Evolutionary conservation across 2,888 invertebrate species (phyloP).

Genomic region (Spisula solida): DNA sequence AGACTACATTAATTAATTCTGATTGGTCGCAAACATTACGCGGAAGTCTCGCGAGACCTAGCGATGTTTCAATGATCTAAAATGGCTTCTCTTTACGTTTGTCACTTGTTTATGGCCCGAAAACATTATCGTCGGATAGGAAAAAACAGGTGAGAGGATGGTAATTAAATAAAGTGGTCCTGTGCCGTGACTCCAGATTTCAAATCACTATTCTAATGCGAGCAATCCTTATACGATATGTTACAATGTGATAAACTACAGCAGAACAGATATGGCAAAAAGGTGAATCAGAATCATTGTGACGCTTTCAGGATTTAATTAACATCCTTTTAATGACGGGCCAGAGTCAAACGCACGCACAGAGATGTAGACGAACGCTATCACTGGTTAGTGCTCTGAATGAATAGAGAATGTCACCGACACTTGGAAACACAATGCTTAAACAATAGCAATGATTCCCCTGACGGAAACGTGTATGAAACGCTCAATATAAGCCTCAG

Average conservation of each 20-base stretch:
- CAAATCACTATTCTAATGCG: conserved; percentile 51
- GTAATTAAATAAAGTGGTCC: conserved; percentile 61
- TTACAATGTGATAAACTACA: conserved; percentile 41
- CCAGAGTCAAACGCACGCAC: conserved; percentile 37
- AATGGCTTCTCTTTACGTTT: conserved; percentile 59
- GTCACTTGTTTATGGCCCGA: conserved; percentile 44
- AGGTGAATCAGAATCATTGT: conserved; percentile 45
- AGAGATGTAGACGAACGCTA: conserved; percentile 20
- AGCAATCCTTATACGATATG: conserved; percentile 16
- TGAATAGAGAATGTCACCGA: background rate
- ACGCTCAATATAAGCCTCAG: background rate
- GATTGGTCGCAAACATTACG: conserved; percentile 68
- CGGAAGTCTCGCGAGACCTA: conserved; percentile 56
- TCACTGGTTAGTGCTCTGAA: conserved; percentile 3
- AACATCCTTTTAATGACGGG: conserved; percentile 41
- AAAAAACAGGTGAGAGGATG: conserved; percentile 56
- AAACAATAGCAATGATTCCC: conserved; percentile 6
- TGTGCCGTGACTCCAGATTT: conserved; percentile 54
- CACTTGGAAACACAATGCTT: background rate
- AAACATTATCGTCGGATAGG: conserved; percentile 39
- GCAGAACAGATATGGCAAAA: conserved; percentile 49
- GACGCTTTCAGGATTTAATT: conserved; percentile 56
- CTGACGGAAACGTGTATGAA: background rate
- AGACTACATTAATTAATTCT: conserved; percentile 70
- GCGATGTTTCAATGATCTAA: conserved; percentile 56